A percentile compares a stretch with the other conserved stretches of the same genome.
These are phyloP conservation scores for Drosophila ambigua DNA, from an alignment of 1,140 invertebrate species.

Conservation along the genomic window DNA sequence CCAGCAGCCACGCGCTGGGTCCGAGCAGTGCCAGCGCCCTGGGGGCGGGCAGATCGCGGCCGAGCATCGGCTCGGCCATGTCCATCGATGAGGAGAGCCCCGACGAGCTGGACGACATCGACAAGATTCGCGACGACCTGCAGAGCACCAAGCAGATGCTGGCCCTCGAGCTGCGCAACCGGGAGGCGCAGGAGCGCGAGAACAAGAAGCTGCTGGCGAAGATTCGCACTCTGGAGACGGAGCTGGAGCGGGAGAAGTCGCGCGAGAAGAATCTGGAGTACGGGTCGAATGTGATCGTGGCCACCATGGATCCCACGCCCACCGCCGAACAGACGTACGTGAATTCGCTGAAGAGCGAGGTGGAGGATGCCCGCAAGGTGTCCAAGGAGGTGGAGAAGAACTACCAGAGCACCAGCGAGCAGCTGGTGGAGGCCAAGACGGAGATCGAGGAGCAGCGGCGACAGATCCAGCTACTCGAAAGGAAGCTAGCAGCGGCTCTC, in stretches of 20 bases:
- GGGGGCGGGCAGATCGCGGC: slow-evolving; percentile 85
- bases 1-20: slow-evolving; percentile 84
- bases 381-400: slow-evolving; percentile 92
- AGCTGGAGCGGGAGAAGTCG: slow-evolving; percentile 88
- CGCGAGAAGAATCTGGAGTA: slow-evolving; percentile 87
- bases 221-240: slow-evolving; percentile 91
- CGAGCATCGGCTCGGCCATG: slow-evolving; percentile 69
- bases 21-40: slow-evolving; percentile 43
- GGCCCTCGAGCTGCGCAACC: slow-evolving; percentile 93
- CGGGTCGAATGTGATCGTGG: slow-evolving; percentile 77
- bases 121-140: slow-evolving; percentile 94
- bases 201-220: slow-evolving; percentile 92
- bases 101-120: slow-evolving; percentile 94
- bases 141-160: slow-evolving; percentile 96
- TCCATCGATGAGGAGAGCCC: slow-evolving; percentile 86
- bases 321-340: slow-evolving; percentile 86
- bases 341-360: slow-evolving; percentile 89
- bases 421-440: slow-evolving; percentile 89
- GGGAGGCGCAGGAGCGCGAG: slow-evolving; percentile 93
- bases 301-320: slow-evolving; percentile 79
- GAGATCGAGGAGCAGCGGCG: slow-evolving; percentile 92
- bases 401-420: slow-evolving; percentile 89
- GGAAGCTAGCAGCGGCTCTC: slow-evolving; percentile 86
- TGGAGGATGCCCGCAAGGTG: slow-evolving; percentile 89
- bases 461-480: slow-evolving; percentile 90